These are phyloP conservation scores for Troides aeacus DNA, from an alignment of 2,888 invertebrate species.

Conservation along the genomic window DNA sequence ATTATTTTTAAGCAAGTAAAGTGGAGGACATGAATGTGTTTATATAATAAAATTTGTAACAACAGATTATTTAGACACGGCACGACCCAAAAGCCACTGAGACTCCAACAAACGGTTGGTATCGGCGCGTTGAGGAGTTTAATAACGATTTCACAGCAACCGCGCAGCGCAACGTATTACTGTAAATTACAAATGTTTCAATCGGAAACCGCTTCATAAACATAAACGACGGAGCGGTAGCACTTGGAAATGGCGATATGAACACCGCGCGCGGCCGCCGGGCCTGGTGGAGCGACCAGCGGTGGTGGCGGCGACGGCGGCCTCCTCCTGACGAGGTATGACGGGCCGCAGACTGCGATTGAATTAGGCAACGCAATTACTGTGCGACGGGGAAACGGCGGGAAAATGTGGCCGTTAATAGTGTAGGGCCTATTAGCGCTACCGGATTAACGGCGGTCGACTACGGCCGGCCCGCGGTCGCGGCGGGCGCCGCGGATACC, in stretches of 20 bases:
- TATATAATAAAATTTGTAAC: no score
- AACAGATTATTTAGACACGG: no score
- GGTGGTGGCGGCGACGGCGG: neutral
- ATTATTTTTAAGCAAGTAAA: no score
- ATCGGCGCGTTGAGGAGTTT: neutral
- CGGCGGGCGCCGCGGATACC: constrained; percentile 51
- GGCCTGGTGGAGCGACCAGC: neutral
- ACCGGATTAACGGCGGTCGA: constrained; percentile 71
- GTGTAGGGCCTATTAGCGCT: constrained; percentile 67
- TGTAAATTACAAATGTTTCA: constrained; percentile 25
- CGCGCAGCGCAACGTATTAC: constrained; percentile 1
- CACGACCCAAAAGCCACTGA: no score
- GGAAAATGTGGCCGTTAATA: constrained; percentile 67
- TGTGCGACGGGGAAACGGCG: constrained; percentile 54
- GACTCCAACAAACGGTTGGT: neutral
- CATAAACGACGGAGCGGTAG: constrained; percentile 20
- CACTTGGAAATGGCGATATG: constrained; percentile 9
- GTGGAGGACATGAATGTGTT: no score
- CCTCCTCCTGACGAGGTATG: constrained; percentile 31
- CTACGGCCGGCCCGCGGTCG: constrained; percentile 70
- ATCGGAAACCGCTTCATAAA: constrained; percentile 20
- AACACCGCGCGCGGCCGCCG: constrained; percentile 16
- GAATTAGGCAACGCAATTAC: constrained; percentile 42
- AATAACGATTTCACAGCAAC: neutral
- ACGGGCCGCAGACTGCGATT: constrained; percentile 35